Evolutionary conservation across 1,140 invertebrate species (phyloP).

Genomic region (Drosophila paulistorum): DNA sequence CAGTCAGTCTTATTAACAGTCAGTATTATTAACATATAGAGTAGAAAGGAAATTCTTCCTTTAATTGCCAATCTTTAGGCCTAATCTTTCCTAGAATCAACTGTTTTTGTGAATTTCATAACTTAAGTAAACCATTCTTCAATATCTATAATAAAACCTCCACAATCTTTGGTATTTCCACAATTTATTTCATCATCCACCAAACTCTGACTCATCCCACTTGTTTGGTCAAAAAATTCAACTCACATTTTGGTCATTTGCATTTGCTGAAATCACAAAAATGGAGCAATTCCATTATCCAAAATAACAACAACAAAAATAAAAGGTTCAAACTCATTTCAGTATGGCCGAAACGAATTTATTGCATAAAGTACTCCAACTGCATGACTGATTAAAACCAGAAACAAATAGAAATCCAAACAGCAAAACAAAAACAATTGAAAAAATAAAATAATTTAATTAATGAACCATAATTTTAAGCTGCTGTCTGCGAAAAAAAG

Average conservation of each 20-base stretch:
- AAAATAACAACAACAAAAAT: too few species aligned
- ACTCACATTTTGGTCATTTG: conserved; percentile 59
- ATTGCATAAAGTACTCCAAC: conserved; percentile 58
- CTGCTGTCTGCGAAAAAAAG: conserved; percentile 31
- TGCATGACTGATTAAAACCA: conserved; percentile 63
- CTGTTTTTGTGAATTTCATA: too few species aligned
- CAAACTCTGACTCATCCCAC: conserved; percentile 32
- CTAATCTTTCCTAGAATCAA: too few species aligned
- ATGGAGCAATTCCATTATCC: conserved; percentile 59
- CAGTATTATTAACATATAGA: too few species aligned
- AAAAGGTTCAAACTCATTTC: conserved; percentile 18
- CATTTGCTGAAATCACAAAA: conserved; percentile 56
- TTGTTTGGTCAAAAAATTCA: conserved; percentile 42
- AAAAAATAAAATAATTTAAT: conserved; percentile 65
- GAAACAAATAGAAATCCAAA: conserved; percentile 49
- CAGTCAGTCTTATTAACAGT: too few species aligned
- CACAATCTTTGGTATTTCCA: neutral
- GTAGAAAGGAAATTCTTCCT: too few species aligned
- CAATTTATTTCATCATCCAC: neutral
- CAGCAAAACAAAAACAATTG: conserved; percentile 21
- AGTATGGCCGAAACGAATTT: conserved; percentile 62
- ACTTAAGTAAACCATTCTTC: too few species aligned
- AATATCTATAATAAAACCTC: too few species aligned
- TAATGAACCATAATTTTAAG: conserved; percentile 61
- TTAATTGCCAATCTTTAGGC: too few species aligned